These are phyloP conservation scores for Drosophila nebulosa DNA, from an alignment of 1,140 invertebrate species.

Conservation along the genomic window DNA sequence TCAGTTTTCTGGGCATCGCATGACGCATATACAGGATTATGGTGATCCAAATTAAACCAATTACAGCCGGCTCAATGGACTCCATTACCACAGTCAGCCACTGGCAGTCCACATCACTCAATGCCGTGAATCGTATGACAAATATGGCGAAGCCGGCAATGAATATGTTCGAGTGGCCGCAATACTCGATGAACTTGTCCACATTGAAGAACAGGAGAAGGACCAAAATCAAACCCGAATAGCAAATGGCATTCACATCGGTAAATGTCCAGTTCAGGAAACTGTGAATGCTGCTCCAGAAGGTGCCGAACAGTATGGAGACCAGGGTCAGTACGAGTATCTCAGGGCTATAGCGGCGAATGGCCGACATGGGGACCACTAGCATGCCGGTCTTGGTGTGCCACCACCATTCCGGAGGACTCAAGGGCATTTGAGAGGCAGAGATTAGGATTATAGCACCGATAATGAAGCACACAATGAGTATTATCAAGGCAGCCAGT, in stretches of 20 bases:
- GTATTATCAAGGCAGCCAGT: constrained; percentile 82
- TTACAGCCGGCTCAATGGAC: constrained; percentile 89
- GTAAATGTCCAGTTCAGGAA: constrained; percentile 85
- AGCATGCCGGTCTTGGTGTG: constrained; percentile 89
- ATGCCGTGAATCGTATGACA: constrained; percentile 87
- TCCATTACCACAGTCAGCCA: constrained; percentile 88
- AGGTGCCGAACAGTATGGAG: constrained; percentile 86
- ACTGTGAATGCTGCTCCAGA: constrained; percentile 90
- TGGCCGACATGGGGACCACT: constrained; percentile 87
- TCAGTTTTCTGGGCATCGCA: constrained; percentile 89
- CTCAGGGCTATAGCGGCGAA: constrained; percentile 87
- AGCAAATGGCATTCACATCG: constrained; percentile 48
- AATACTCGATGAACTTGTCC: constrained; percentile 90
- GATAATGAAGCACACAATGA: constrained; percentile 83
- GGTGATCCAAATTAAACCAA: constrained; percentile 92
- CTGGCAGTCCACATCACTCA: constrained; percentile 85
- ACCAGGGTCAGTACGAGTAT: constrained; percentile 86
- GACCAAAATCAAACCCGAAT: constrained; percentile 83
- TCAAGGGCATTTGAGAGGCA: constrained; percentile 85
- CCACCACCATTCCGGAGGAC: constrained; percentile 91
- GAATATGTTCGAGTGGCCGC: constrained; percentile 91
- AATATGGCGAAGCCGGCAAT: constrained; percentile 90
- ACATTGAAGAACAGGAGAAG: constrained; percentile 88
- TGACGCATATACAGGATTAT: constrained; percentile 91
- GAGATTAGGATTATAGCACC: constrained; percentile 63